These are phyloP conservation scores for Sander vitreus DNA, from an alignment of 2,113 vertebrate genomes.

Conservation along the genomic window DNA sequence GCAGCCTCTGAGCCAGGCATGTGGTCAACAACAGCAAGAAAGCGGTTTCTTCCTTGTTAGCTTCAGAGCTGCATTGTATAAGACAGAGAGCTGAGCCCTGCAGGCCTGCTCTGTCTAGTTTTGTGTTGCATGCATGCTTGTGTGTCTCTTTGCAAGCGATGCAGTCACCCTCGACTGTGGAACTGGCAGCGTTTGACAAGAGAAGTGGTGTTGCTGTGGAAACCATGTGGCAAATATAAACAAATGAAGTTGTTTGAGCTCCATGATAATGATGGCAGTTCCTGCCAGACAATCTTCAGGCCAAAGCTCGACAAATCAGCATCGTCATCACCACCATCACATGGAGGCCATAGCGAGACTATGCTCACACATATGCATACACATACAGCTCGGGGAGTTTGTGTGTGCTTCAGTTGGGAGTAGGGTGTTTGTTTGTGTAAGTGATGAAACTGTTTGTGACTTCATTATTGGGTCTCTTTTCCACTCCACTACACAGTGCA, in stretches of 20 bases:
- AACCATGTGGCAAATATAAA: constrained; percentile 59
- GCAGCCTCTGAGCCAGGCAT: constrained; percentile 43
- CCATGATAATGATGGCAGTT: constrained; percentile 26
- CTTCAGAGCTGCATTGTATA: constrained; percentile 9
- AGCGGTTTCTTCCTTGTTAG: constrained; percentile 17
- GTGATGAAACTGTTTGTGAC: constrained; percentile 35
- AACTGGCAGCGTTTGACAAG: constrained; percentile 26
- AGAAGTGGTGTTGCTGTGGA: constrained; percentile 58
- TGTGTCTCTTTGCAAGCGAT: constrained; percentile 25
- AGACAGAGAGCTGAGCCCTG: constrained; percentile 5
- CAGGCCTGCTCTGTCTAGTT: not conserved
- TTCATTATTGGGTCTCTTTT: constrained; percentile 41
- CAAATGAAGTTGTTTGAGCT: constrained; percentile 48
- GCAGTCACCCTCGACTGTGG: constrained; percentile 29
- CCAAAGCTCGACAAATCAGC: constrained; percentile 35
- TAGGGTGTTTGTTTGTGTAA: not conserved
- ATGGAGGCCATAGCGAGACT: not conserved
- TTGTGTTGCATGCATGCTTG: constrained; percentile 21
- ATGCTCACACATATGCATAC: not conserved
- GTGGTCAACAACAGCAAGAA: constrained; percentile 23
- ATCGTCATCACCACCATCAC: constrained; percentile 15
- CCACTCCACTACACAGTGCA: constrained; percentile 4
- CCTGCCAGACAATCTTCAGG: constrained; percentile 40
- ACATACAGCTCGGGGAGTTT: not conserved
- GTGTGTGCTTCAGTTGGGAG: not conserved